phyloP scores from a whole-genome alignment of 2,113 vertebrate species.

The Dolichallabes microphthalmus region DNA sequence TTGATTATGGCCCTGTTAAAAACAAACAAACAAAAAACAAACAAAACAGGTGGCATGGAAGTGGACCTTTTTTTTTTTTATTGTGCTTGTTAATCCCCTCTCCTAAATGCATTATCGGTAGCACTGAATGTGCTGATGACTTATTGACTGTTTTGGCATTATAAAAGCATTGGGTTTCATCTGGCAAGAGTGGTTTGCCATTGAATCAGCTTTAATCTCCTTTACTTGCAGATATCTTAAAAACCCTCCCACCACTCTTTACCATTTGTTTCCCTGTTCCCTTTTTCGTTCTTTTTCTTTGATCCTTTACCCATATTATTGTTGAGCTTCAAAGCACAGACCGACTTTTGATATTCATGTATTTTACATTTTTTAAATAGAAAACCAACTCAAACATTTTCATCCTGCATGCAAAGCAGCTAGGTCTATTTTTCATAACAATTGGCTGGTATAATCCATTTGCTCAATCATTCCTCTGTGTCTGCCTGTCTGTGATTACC shows the following conservation, averaged over 20 bases:
- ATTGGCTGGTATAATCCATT: slow-evolving; percentile 43
- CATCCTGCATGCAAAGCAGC: slow-evolving; percentile 17
- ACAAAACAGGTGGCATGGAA: slow-evolving; percentile 18
- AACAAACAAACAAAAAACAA: not conserved
- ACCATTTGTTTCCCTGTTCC: slow-evolving; percentile 7
- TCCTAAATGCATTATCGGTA: slow-evolving; percentile 55
- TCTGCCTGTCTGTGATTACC: slow-evolving; percentile 31
- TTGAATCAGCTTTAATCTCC: slow-evolving; percentile 57
- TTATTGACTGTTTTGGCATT: slow-evolving; percentile 62
- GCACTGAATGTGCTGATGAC: slow-evolving; percentile 54
- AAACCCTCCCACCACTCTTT: slow-evolving; percentile 20
- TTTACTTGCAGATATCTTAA: slow-evolving; percentile 55
- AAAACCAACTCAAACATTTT: slow-evolving; percentile 21
- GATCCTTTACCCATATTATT: not conserved
- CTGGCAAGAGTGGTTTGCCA: slow-evolving; percentile 47
- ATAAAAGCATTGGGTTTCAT: slow-evolving; percentile 47
- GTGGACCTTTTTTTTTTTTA: slow-evolving; percentile 35
- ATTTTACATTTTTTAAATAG: slow-evolving; percentile 37
- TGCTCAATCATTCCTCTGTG: slow-evolving; percentile 32
- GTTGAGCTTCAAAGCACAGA: slow-evolving; percentile 8
- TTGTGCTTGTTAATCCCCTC: slow-evolving; percentile 53
- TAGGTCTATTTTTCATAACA: slow-evolving; percentile 35
- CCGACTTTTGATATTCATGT: slow-evolving; percentile 26
- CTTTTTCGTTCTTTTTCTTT: not conserved
- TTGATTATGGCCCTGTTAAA: slow-evolving; percentile 42